A percentile compares a stretch with the other conserved stretches of the same genome.
These are phyloP conservation scores for Netelia inedita DNA, from an alignment of 2,888 invertebrate species.

Conservation along the genomic window DNA sequence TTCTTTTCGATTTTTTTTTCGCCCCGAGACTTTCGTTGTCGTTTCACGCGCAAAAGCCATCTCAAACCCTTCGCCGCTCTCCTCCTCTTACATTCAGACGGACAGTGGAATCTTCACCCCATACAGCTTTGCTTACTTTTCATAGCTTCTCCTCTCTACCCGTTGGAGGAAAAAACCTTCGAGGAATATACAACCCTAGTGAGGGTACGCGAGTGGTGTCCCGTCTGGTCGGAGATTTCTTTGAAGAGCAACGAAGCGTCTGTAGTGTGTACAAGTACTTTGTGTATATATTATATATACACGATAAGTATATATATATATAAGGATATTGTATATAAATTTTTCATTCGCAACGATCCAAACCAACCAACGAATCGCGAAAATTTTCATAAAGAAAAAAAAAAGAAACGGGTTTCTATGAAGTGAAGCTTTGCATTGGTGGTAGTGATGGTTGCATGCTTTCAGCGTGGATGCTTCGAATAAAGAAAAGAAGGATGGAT, in stretches of 20 bases:
- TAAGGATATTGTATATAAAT: slow-evolving; percentile 1
- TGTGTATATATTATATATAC: slow-evolving; percentile 8
- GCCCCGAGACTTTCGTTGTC: slow-evolving; percentile 52
- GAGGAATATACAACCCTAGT: slow-evolving; percentile 40
- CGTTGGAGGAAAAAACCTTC: slow-evolving; percentile 45
- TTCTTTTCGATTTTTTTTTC: slow-evolving; percentile 43
- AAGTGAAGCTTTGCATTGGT: slow-evolving; percentile 33
- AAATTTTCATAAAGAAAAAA: slow-evolving; percentile 60
- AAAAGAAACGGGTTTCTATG: slow-evolving; percentile 10
- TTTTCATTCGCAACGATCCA: slow-evolving; percentile 39
- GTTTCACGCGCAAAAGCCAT: slow-evolving; percentile 47
- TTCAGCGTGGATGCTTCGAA: slow-evolving; percentile 12
- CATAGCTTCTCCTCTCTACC: slow-evolving; percentile 32
- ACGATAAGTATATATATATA: slow-evolving; percentile 7
- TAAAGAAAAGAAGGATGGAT: background rate
- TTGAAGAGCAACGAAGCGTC: slow-evolving; percentile 62
- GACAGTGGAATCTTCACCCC: slow-evolving; percentile 47
- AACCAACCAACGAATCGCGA: slow-evolving; percentile 39
- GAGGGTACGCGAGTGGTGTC: slow-evolving; percentile 48
- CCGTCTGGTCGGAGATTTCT: slow-evolving; percentile 56
- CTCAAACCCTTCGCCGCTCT: slow-evolving; percentile 26
- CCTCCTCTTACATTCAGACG: slow-evolving; percentile 31
- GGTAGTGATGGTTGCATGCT: slow-evolving; percentile 51
- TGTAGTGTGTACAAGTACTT: slow-evolving; percentile 3
- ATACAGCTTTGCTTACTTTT: slow-evolving; percentile 65